Conservation (phyloP, 1,140 invertebrate species). For the Cyrtorhinus lividipennis region DNA sequence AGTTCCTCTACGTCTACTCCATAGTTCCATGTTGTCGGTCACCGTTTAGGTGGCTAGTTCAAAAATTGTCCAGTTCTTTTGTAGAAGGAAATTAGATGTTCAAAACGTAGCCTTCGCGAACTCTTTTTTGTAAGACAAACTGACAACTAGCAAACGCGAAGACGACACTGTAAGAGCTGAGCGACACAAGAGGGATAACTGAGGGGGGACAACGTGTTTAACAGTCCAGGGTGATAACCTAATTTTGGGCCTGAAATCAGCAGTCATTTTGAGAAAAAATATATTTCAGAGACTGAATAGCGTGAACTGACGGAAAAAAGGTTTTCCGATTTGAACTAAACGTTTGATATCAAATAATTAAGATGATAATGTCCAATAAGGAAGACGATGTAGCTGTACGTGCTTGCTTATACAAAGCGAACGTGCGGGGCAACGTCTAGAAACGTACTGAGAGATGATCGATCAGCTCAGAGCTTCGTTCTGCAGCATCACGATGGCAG, state of each 20-base stretch:
- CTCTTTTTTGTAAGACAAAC: slow-evolving; percentile 10
- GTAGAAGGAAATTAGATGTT: background rate
- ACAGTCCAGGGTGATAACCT: background rate
- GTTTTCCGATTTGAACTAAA: no score
- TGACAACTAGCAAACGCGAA: background rate
- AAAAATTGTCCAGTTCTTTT: background rate
- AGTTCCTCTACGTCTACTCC: slow-evolving; percentile 10
- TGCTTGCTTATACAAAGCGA: background rate
- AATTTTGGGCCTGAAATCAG: slow-evolving; percentile 10
- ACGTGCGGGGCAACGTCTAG: background rate
- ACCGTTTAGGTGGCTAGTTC: background rate
- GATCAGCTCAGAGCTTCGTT: background rate
- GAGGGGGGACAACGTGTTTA: slow-evolving; percentile 4
- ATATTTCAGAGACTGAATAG: no score
- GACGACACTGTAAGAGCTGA: background rate
- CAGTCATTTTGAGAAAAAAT: slow-evolving; percentile 11
- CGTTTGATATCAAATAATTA: no score
- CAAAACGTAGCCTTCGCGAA: background rate
- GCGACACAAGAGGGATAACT: slow-evolving; percentile 9
- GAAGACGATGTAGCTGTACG: background rate
- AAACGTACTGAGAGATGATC: background rate
- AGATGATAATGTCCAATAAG: no score
- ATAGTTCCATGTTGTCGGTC: background rate
- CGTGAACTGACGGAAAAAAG: no score
- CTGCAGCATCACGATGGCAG: background rate